Evolutionary conservation across 1,140 invertebrate species (phyloP), one percentile per base, ranked within the genome.

Genomic region (Dreissena polymorpha): DNA sequence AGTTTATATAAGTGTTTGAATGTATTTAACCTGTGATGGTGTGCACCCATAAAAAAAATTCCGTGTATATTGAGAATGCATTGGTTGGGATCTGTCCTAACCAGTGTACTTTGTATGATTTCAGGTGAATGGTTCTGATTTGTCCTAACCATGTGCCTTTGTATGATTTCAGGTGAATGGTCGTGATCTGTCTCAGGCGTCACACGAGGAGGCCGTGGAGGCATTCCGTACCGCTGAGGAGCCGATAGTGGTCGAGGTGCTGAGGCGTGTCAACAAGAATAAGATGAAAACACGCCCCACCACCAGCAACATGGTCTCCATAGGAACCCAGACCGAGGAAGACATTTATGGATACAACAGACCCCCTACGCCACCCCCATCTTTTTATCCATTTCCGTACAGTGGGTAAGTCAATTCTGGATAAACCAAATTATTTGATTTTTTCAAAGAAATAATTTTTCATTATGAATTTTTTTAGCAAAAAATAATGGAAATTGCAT

Each of bases 41-140:
- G 23, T 10, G 18, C 18, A 63, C 60, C 18, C 23, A 21, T 63
- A 63, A 21, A 25, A 2, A 2, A 21, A 2, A 5, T 2, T 10
- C 2, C 18, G 2, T n/a, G 18, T 5, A 21, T n/a, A 63, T 21
- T 63, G 60, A 25, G 23, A 63, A 63, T 63, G 2, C 23, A 63
- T 63, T n/a, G n/a, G n/a, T n/a, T n/a, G n/a, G n/a, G n/a, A n/a
- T n/a, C n/a, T n/a, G n/a, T 95, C 95, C 85, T 90, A 93, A 55
- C 90, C 93, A 39, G 39, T 2, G 2, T 2, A 63, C 13, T 51
- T n/a, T 64, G 18, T 81, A 25, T 60, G 77, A 65, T 88, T 88
- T 7, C 91, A 96, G 96, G 94, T 96, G 80, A 96, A 96, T 93
- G 95, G 96, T 75, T 94, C 94, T 87, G 96, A 96, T 91, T 94